phyloP scores from a whole-genome alignment of 2,113 vertebrate genomes.

The Anseranas semipalmata region DNA sequence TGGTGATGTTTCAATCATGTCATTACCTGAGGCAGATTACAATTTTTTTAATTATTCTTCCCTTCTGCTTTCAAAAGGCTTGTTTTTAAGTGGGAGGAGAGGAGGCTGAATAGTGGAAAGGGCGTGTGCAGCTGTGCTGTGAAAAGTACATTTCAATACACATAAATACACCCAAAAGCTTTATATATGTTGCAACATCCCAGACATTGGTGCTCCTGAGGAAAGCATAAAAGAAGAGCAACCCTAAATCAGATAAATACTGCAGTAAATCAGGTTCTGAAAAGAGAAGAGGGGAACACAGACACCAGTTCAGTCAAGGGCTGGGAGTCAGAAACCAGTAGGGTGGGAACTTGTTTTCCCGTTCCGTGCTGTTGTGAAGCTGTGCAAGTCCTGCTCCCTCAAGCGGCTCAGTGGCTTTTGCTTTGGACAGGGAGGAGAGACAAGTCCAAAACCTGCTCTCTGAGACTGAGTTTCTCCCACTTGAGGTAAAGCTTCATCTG shows the following conservation, averaged over 20 bases:
- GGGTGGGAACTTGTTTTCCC: background rate
- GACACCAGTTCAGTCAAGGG: background rate
- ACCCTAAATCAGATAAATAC: slow-evolving; percentile 25
- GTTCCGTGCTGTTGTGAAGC: background rate
- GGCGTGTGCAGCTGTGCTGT: slow-evolving; percentile 22
- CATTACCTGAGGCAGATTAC: slow-evolving; percentile 56
- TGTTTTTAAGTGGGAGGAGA: slow-evolving; percentile 63
- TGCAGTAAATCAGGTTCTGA: background rate
- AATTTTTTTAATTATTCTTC: slow-evolving; percentile 65
- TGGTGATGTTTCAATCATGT: slow-evolving; percentile 69
- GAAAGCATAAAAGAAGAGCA: background rate
- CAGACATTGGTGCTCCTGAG: background rate
- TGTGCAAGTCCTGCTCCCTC: background rate
- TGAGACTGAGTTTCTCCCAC: background rate
- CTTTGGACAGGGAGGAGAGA: background rate
- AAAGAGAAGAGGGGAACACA: background rate
- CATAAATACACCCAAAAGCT: slow-evolving; percentile 45
- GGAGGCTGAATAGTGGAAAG: slow-evolving; percentile 42
- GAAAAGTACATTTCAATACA: slow-evolving; percentile 48
- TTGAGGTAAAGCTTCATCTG: background rate
- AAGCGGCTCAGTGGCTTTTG: background rate
- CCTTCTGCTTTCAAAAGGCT: slow-evolving; percentile 58
- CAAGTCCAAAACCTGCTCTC: background rate
- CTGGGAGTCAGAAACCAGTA: background rate
- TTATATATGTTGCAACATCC: slow-evolving; percentile 6